These are phyloP conservation scores for Alitta virens DNA, from an alignment of 2,888 invertebrate species.

Conservation along the genomic window DNA sequence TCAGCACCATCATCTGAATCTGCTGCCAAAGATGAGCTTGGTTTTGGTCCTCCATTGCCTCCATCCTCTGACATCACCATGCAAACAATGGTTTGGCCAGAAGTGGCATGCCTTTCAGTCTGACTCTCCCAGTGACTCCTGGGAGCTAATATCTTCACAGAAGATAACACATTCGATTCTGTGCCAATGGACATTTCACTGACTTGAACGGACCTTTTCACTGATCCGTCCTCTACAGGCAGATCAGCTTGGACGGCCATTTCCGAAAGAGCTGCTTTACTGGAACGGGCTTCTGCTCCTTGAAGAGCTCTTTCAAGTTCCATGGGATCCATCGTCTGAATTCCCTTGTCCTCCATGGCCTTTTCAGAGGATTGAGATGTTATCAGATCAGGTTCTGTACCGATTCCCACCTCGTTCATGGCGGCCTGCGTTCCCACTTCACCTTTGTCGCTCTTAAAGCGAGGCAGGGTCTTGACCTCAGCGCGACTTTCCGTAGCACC, in stretches of 20 bases:
- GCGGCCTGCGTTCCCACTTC: not conserved
- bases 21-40: too few relatives aligned
- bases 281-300: not conserved
- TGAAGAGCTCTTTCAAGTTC: not conserved
- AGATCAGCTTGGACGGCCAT: not conserved
- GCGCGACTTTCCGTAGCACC: too few relatives aligned
- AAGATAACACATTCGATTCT: not conserved
- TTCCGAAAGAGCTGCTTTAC: not conserved
- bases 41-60: too few relatives aligned
- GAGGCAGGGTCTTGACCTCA: not conserved
- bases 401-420: not conserved
- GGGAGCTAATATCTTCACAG: not conserved
- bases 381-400: not conserved
- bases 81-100: not conserved
- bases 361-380: not conserved
- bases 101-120: not conserved
- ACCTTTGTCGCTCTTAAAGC: not conserved
- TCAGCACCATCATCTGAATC: too few relatives aligned
- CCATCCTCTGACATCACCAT: too few relatives aligned
- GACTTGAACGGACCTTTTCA: not conserved
- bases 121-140: not conserved
- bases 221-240: not conserved
- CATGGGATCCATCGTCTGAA: not conserved
- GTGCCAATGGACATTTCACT: not conserved
- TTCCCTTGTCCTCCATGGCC: conserved; percentile 1